Conservation (phyloP, 2,797 vertebrate species). For the Scleropages formosus region DNA sequence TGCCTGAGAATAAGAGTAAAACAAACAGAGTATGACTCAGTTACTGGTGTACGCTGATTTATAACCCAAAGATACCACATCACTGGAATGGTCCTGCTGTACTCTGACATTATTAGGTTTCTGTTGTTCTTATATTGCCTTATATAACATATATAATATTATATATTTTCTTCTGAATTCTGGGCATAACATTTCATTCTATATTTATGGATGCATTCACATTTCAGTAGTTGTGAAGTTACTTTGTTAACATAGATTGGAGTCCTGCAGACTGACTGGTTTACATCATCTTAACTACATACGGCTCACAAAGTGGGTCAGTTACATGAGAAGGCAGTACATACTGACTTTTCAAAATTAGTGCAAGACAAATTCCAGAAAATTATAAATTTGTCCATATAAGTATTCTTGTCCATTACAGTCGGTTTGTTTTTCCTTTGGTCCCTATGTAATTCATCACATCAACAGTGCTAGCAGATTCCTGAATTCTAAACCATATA, state of each 20-base stretch:
- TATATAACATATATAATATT: too few relatives aligned
- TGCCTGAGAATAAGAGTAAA: neutral
- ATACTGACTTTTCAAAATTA: too few relatives aligned
- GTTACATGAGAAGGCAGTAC: too few relatives aligned
- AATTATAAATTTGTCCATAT: neutral
- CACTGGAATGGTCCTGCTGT: too few relatives aligned
- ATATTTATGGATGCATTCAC: neutral
- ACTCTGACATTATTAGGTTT: neutral
- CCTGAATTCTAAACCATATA: too few relatives aligned
- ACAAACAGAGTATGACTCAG: neutral
- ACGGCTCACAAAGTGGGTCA: neutral
- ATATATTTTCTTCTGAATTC: too few relatives aligned
- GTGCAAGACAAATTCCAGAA: neutral
- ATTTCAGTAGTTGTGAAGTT: neutral
- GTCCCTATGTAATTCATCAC: neutral
- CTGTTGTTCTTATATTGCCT: too few relatives aligned
- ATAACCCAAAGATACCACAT: neutral
- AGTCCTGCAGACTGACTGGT: neutral
- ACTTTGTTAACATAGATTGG: neutral
- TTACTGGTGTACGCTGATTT: neutral
- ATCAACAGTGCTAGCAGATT: neutral
- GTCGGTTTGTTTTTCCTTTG: too few relatives aligned
- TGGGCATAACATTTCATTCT: neutral
- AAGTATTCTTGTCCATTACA: too few relatives aligned
- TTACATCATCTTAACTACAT: slow-evolving; percentile 3